Conservation (phyloP, 2,113 vertebrate genomes). For the Aix galericulata region DNA sequence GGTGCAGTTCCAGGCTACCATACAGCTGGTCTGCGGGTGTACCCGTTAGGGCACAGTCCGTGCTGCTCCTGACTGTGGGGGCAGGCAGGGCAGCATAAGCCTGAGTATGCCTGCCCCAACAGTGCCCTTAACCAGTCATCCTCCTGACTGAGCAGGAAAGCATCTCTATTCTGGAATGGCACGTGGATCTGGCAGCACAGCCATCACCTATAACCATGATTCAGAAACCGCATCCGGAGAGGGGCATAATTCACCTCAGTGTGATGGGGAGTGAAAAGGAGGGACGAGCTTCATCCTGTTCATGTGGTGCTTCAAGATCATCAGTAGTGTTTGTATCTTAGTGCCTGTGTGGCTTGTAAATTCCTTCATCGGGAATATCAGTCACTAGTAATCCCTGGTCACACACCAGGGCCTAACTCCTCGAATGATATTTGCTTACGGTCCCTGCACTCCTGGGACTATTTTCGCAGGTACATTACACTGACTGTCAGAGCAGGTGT, state of each 20-base stretch:
- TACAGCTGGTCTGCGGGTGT: background rate
- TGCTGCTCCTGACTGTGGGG: background rate
- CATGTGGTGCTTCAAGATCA: background rate
- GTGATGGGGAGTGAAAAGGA: background rate
- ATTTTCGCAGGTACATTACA: background rate
- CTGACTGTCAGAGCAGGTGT: background rate
- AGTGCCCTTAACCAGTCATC: background rate
- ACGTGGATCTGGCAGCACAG: background rate
- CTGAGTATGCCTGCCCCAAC: background rate
- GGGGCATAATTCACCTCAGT: background rate
- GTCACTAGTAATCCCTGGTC: background rate
- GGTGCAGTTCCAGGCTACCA: background rate
- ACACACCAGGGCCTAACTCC: background rate
- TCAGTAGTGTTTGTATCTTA: background rate
- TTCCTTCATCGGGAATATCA: background rate
- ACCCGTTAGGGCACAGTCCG: fast-evolving
- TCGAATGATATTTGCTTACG: background rate
- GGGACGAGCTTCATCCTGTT: background rate
- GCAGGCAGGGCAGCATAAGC: background rate
- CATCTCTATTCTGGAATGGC: background rate
- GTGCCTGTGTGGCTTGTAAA: background rate
- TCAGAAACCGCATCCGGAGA: background rate
- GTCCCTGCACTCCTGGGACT: background rate
- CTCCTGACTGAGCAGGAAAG: background rate
- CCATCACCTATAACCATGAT: background rate